Base-by-base conservation (phyloP, 1,140 invertebrate species). In the Lithobius niger region DNA sequence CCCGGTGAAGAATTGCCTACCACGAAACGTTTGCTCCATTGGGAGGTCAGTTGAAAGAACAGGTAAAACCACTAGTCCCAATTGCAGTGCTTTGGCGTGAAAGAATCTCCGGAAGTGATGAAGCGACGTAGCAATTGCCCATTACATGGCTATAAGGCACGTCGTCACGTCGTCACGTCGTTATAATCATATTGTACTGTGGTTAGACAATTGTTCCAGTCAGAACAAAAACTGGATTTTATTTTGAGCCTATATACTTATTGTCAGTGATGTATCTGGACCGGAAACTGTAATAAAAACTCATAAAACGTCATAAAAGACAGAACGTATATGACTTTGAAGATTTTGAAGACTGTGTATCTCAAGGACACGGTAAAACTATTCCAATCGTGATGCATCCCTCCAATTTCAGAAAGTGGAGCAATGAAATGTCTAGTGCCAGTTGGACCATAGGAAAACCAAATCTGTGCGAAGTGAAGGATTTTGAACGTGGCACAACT, bases 291-390 rank as follows among this genome's bases (percentile, higher is more conserved):
- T 61, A 21, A 43, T 49, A 15, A 4, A 59, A 22, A 58, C 36
- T 27, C 24, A 53, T 36, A 58, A 59, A 27, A 25, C 62, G 45
- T 59, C 62, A 51, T n/a, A 47, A 27, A 55, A 60, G 55, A 43
- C 54, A 60, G 45, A 63, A 64, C 27, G 49, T 66, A 13, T 66
- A 63, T 27, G 62, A 67, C 56, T 66, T 67, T 55, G 58, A 59
- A 45, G 66, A 69, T 59, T 68, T 64, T 60, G 57, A 36, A 36
- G 31, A 36, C 6, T 36, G 31, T 36, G n/a, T 36, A 36, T 36
- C 31, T 36, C 31, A 36, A 36, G 31, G 31, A 10, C 31, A 36
- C 31, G n/a, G 6, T 36, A 36, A 36, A 36, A 36, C 31, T 36
- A n/a, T 36, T 36, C 31, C 31, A 6, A 36, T 36, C n/a, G 31